Evolutionary conservation across 2,113 vertebrate species (phyloP).

Genomic region (Antechinus stuartii): DNA sequence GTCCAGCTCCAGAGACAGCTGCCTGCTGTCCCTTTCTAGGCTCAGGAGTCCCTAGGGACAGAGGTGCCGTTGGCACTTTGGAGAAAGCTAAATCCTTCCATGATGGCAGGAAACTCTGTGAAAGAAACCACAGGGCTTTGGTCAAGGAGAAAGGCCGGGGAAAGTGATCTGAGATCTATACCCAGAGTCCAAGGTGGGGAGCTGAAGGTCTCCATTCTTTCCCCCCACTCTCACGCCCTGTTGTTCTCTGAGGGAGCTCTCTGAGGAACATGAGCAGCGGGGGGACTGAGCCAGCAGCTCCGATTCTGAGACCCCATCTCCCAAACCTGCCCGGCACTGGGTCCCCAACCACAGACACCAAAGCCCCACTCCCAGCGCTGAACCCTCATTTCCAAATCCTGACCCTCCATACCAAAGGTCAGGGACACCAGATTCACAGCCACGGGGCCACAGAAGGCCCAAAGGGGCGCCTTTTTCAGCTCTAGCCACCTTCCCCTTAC

Average conservation of each 20-base stretch:
- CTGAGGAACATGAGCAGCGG: neutral
- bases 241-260: neutral
- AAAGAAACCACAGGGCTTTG: neutral
- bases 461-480: neutral
- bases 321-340: neutral
- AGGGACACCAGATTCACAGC: neutral
- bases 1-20: neutral
- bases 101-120: neutral
- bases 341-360: neutral
- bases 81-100: neutral
- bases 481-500: neutral
- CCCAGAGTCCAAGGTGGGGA: neutral
- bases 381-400: neutral
- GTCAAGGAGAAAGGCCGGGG: neutral
- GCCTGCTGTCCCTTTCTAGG: neutral
- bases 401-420: neutral
- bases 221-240: neutral
- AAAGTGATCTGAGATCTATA: neutral
- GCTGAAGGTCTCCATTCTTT: neutral
- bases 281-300: neutral
- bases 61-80: neutral
- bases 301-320: neutral
- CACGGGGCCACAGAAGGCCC: neutral
- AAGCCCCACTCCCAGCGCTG: neutral
- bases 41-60: too few species aligned